Evolutionary conservation across 1,140 invertebrate genomes (phyloP), one percentile per base, ranked within the genome.

Genomic region (Formica exsecta): DNA sequence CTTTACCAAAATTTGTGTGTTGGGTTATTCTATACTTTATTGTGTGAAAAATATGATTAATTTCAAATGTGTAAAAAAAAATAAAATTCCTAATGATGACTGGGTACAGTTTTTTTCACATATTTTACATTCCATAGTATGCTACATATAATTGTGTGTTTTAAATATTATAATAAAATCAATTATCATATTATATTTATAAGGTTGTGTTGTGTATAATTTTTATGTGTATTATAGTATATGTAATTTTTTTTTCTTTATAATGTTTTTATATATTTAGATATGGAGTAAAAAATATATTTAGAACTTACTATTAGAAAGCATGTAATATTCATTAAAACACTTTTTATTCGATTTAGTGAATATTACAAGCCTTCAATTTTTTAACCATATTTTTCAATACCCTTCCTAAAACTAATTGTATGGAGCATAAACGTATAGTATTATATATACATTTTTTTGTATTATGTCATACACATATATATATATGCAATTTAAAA

Each of bases 11-110:
- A 66, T 66, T 66, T 57, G 19, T 68, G 54, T 66, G 62, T 3
- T 66, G 8, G 7, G 32, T 79, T 65, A 64, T 64, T 62, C 38
- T 64, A 19, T 51, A 32, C 66, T 79, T 38, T 79, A 41, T 2
- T 8, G 7, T 68, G 3, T 79, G 16, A 66, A 65, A 77, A 29
- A 77, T 65, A 77, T 25, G n/a, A 36, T 79, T 79, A 36, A 65
- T 51, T 79, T n/a, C 25, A 79, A 79, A 66, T 66, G 44, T 66
- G 62, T 44, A 79, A 54, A 13, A 65, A 22, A 79, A 36, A 79
- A 79, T 66, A 79, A 64, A 84, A 64, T 84, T 48, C 22, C 25
- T 32, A 25, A 84, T 13, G 4, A 75, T 64, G 8, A 59, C n/a
- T n/a, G 75, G 41, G 29, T 84, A 62, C 41, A 44, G 11, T 54